Evolutionary conservation across 2,888 invertebrate genomes (phyloP), one percentile per base, ranked within the genome.

Genomic region (Erebia ligea): DNA sequence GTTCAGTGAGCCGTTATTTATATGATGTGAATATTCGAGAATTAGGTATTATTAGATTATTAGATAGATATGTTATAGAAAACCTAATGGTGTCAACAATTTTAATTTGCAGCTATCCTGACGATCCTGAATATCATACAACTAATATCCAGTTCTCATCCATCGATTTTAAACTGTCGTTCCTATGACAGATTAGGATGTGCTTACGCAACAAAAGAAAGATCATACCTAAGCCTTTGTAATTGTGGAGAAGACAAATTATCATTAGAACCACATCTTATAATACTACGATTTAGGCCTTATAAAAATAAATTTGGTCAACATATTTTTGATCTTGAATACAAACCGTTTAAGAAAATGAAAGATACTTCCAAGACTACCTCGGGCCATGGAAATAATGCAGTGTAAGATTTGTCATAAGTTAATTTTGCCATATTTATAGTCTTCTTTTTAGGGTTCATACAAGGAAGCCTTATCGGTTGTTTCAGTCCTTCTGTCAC

Each of bases 71-170:
- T 45, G 5, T 50, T n/a, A n/a, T n/a, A n/a, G n/a, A n/a, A n/a
- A n/a, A 50, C 4, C 1, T 54, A 54, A 54, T 11, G 10, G 17
- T 54, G 8, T 19, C 0, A 17, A 11, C 9, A 11, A n/a, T 25
- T 34, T 34, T n/a, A 34, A 58, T 15, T 58, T n/a, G 13, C 58
- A 58, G 58, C 13, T 34, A 34, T n/a, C n/a, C 19, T 58, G 40
- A n/a, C 2, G 3, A 34, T 58, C 8, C 40, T 58, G 34, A 57
- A 25, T 25, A 57, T 25, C 15, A 57, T 25, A 25, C 8, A 9
- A 25, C 25, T 25, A 25, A 40, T 21, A 58, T 58, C 13, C 58
- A 40, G 58, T 58, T 34, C n/a, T 40, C 40, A 40, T 58, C 58
- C n/a, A 40, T 34, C 58, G 9, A n/a, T 9, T n/a, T 13, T 15